phyloP scores from a whole-genome alignment of 2,888 invertebrate species.

The Lordiphosa fenestrarum region DNA sequence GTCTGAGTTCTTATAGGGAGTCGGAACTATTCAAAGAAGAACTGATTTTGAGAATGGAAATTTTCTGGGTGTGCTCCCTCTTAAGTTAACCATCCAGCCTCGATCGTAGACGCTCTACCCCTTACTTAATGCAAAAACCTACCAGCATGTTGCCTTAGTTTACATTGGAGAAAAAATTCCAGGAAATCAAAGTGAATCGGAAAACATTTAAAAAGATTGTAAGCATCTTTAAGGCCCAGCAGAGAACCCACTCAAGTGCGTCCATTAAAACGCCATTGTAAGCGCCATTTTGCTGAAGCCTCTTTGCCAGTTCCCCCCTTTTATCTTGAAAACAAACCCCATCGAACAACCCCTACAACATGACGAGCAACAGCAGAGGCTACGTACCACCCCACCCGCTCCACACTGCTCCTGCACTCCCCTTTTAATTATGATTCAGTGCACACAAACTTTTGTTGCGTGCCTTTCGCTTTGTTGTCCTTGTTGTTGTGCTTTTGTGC shows the following conservation, averaged over 20 bases:
- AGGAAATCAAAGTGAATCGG: background rate
- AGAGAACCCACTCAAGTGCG: conserved; percentile 41
- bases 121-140: too few species aligned
- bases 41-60: too few species aligned
- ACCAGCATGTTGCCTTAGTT: too few species aligned
- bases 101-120: too few species aligned
- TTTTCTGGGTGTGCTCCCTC: too few species aligned
- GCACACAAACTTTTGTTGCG: conserved; percentile 72
- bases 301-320: conserved; percentile 10
- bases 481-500: conserved; percentile 62
- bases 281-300: conserved; percentile 56
- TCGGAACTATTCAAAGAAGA: too few species aligned
- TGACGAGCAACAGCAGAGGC: conserved; percentile 7
- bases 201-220: conserved; percentile 5
- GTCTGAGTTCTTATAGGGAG: too few species aligned
- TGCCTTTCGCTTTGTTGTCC: conserved; percentile 52
- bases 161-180: too few species aligned
- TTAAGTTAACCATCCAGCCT: too few species aligned
- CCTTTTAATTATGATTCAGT: conserved; percentile 73
- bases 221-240: conserved; percentile 15
- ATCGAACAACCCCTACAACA: conserved; percentile 21
- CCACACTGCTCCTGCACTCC: conserved; percentile 35
- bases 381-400: background rate
- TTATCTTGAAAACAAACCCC: background rate
- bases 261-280: conserved; percentile 61